Percentiles rank a stretch among this genome's conserved stretches.
These are phyloP conservation scores for Stichodactyla mertensii DNA, from an alignment of 64 coral and sea anemone species.

Conservation along the genomic window DNA sequence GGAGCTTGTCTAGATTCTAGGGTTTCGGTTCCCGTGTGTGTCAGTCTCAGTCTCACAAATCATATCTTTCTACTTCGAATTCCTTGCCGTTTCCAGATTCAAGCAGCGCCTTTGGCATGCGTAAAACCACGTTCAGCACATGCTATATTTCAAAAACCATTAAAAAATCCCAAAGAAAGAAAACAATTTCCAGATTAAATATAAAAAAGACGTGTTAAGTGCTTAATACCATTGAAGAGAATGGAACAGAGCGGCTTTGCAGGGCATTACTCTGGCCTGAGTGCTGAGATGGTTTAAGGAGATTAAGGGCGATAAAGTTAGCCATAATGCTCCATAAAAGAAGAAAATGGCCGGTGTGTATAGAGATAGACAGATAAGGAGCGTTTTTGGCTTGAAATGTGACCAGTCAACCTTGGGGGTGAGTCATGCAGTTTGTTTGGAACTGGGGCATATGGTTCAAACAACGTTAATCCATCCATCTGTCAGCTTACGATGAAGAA, in stretches of 20 bases:
- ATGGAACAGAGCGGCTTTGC: not conserved
- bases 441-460: not conserved
- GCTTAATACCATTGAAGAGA: not conserved
- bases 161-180: not conserved
- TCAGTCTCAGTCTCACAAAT: not conserved
- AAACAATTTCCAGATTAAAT: not conserved
- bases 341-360: not conserved
- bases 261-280: not conserved
- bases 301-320: not conserved
- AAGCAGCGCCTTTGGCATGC: not conserved
- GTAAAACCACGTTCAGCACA: not conserved
- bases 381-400: not conserved
- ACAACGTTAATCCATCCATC: not conserved
- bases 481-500: not conserved
- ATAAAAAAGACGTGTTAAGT: slow-evolving; percentile 10
- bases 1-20: not conserved
- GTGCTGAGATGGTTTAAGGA: not conserved
- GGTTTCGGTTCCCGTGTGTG: not conserved
- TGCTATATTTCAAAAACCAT: not conserved
- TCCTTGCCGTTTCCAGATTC: not conserved
- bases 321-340: not conserved
- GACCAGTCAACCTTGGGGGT: not conserved
- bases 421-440: not conserved
- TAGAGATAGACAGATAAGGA: not conserved
- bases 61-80: not conserved